Base-by-base conservation (phyloP, 2,888 invertebrate species). In the Pseudococcus jackbeardsleyi region DNA sequence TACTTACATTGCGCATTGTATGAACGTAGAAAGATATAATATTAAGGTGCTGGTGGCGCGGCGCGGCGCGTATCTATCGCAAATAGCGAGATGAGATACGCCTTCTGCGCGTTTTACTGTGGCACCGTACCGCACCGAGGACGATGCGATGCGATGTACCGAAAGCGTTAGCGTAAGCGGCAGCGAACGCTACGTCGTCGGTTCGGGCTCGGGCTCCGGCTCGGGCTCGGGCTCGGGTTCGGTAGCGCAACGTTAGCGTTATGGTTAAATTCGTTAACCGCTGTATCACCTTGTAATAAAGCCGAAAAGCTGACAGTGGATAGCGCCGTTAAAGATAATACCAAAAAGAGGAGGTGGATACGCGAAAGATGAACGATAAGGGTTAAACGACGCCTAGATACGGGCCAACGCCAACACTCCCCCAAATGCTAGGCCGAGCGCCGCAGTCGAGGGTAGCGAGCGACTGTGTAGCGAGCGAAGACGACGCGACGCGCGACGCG, bases 321-420 rank as follows among this genome's bases (percentile, higher is more conserved):
- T 54, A 86, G 39, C 64, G 46, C 87, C 46, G 46, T 48, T 79
- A 84, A 84, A 86, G 68, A 86, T 72, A 86, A 50, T 86, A 72
- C 50, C 59, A 39, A 59, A 85, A 85, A 59, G 85, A 85, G 85
- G 87, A 87, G 72, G 50, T 77, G 48, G 46, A 87, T 72, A 87
- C 77, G 46, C 48, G 77, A 87, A 87, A 87, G 87, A 87, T 87
- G 87, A 87, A 77, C 87, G 87, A 87, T 87, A 87, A 87, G 87
- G 87, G 87, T 87, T 39, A 33, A 77, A 46, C 72, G 87, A n/a
- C 33, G 64, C 64, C 64, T 64, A 64, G 64, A 64, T 26, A 85
- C 64, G 86, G 39, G 26, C 26, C 26, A 33, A 33, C 26, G 15
- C 84, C 42, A 42, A 46, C 42, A 79, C 79, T 42, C 42, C 48